Evolutionary conservation across 2,888 invertebrate genomes (phyloP).

Genomic region (Formica aserva): DNA sequence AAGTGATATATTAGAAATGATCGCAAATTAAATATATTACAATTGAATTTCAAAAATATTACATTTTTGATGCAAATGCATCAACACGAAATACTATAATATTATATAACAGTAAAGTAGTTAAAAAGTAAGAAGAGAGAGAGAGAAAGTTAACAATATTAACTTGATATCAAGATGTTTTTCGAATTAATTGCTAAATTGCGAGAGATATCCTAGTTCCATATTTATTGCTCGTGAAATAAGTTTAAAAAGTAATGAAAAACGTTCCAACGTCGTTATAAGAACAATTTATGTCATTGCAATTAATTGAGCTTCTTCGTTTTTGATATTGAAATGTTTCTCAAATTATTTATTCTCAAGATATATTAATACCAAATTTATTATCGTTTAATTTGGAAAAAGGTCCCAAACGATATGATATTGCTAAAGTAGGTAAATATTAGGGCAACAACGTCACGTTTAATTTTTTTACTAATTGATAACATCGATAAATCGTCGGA

Average conservation of each 20-base stretch:
- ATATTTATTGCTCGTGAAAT: too few species aligned
- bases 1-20: neutral
- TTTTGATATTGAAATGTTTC: neutral
- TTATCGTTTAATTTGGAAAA: neutral
- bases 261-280: neutral
- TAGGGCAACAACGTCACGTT: neutral
- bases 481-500: neutral
- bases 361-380: neutral
- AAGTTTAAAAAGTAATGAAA: neutral
- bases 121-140: neutral
- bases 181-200: too few species aligned
- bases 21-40: neutral
- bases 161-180: neutral
- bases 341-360: neutral
- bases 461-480: too few species aligned
- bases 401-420: neutral
- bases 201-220: too few species aligned
- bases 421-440: neutral
- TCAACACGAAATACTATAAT: neutral
- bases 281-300: neutral
- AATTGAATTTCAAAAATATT: neutral
- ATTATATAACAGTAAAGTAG: neutral
- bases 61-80: neutral
- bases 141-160: neutral
- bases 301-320: neutral